Base-by-base conservation (phyloP, 2,888 invertebrate genomes). In the Drosophila meridionalis region DNA sequence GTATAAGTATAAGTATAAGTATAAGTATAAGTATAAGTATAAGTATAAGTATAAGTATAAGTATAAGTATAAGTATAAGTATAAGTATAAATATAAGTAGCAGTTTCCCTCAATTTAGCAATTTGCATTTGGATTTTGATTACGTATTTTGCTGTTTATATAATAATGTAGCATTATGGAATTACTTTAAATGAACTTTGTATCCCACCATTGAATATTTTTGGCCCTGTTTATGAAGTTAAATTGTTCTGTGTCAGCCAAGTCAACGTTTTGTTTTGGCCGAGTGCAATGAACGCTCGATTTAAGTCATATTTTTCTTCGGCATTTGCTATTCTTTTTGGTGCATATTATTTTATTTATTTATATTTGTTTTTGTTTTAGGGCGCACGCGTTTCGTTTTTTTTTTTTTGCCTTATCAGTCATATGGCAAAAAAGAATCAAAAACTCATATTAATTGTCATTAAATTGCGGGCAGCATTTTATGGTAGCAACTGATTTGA, bases 221-320 rank as follows among this genome's bases (percentile, higher is more conserved):
- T 62, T 61, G 53, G 53, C 48, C 42, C 40, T 64, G 68, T 68
- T 63, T 67, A 45, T 69, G 56, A 59, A 61, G 43, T 61, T 50
- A 56, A 65, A 64, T 68, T 42, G 58, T 63, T 71, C 47, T 59
- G 72, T 82, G 69, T 75, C 73, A 75, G 84, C 78, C 85, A 75
- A 72, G 67, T 77, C 62, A 69, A 38, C 48, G 32, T 32, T 73
- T 69, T 67, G 76, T 68, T 60, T 59, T 61, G 64, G 56, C 20
- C 42, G 88, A 76, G 88, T 88, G 88, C 85, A 88, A 88, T 71
- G 86, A 85, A 85, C 85, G 83, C 72, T 42, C 40, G 61, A 53
- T 64, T 75, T 36, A 62, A 64, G 63, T 45, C 45, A 45, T 58
- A 58, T 45, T 76, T 42, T 67, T 68, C 65, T 69, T 72, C 48